Evolutionary conservation across 2,113 vertebrate genomes (phyloP), one percentile per base, ranked within the genome.

Genomic region (Oostethus manadensis): DNA sequence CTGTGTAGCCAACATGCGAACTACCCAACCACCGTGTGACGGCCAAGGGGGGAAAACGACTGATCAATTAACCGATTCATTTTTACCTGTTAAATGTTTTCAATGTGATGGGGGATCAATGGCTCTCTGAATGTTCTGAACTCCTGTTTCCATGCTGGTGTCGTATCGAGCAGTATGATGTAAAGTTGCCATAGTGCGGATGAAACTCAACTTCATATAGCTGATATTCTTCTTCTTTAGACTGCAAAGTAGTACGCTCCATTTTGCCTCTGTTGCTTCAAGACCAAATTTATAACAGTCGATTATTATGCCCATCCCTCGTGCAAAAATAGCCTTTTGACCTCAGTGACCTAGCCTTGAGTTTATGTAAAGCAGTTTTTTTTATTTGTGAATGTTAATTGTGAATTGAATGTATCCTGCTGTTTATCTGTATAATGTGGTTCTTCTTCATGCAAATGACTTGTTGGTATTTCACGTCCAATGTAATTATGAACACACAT

Each of bases 351-450:
- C 33, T 68, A 23, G 59, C 56, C 53, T 59, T 61, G 38, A 70
- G 58, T 64, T 51, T 64, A 21, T 55, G 10, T 60, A 15, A 35
- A 53, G 55, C 70, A 26, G 29, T 33, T 33, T 33, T 33, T 60
- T 71, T 66, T 43, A 54, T 62, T 72, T 76, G 74, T 79, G 35
- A 78, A 66, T 61, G 68, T 56, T 79, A 73, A 66, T 69, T 18
- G 69, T 78, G 57, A 74, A 77, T 73, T 16, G 2, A 58, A 62
- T 55, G 26, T 71, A 26, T 75, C 74, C n/a, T 51, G 51, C 4
- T 13, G 23, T 74, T n/a, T 58, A 23, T 56, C 48, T 76, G 54
- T 79, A 64, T 43, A 59, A 66, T 70, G 70, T 73, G 68, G 70
- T 62, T 58, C 15, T 0, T 70, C 60, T 64, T 56, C 61, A 65